Percentiles rank a stretch among this genome's conserved stretches.
These are phyloP conservation scores for Parnassius apollo DNA, from an alignment of 2,888 invertebrate species.

Conservation along the genomic window DNA sequence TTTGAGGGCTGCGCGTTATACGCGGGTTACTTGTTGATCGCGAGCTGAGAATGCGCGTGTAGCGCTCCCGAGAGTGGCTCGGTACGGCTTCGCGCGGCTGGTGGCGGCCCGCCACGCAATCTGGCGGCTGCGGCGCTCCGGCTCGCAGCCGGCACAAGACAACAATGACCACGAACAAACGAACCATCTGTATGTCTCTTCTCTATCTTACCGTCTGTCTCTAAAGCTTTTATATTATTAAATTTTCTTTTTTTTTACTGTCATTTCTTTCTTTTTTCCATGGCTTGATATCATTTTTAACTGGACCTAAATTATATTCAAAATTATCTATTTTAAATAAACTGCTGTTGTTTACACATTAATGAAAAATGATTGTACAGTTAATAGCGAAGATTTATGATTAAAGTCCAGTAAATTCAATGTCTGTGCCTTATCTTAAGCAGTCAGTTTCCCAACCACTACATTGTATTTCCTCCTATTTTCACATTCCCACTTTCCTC, in stretches of 20 bases:
- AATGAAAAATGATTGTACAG: not conserved
- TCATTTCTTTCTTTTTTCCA: conserved; percentile 34
- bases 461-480: conserved; percentile 50
- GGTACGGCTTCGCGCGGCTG: conserved; percentile 85
- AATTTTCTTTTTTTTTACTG: conserved; percentile 28
- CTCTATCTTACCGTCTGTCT: conserved; percentile 49
- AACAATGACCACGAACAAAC: conserved; percentile 78
- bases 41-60: conserved; percentile 44
- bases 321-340: too few species aligned
- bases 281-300: not conserved
- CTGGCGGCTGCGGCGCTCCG: conserved; percentile 84
- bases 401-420: conserved; percentile 48
- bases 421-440: conserved; percentile 40
- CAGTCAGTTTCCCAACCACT: conserved; percentile 50
- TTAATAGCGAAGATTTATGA: not conserved
- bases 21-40: conserved; percentile 54
- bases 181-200: conserved; percentile 79
- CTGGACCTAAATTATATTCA: too few species aligned
- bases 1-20: conserved; percentile 22
- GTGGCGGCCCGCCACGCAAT: conserved; percentile 87
- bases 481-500: conserved; percentile 53
- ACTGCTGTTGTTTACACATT: too few species aligned
- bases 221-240: conserved; percentile 40
- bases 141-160: conserved; percentile 75
- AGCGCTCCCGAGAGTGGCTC: conserved; percentile 82